A percentile compares a stretch with the other conserved stretches of the same genome.
These are phyloP conservation scores for Lophius americanus DNA, from an alignment of 2,797 vertebrate species.

Conservation along the genomic window DNA sequence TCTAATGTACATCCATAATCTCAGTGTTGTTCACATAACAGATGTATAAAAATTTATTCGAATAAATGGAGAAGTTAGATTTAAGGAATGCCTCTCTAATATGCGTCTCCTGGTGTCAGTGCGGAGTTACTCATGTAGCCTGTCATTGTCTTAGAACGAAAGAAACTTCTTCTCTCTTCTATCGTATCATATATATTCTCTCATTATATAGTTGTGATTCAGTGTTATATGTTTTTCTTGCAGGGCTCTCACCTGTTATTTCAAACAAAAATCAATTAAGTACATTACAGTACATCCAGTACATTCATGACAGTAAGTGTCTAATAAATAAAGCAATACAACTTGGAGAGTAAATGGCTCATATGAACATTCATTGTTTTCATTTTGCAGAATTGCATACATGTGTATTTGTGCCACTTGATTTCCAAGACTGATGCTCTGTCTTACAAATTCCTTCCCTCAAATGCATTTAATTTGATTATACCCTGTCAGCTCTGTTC, in stretches of 20 bases:
- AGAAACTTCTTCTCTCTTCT: not conserved
- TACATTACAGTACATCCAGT: constrained; percentile 3
- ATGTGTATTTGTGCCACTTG: not conserved
- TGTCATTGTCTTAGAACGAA: not conserved
- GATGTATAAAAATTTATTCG: not conserved
- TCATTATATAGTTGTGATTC: constrained; percentile 5
- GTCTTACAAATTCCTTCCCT: not conserved
- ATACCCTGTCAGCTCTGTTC: not conserved
- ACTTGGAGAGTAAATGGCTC: not conserved
- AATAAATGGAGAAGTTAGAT: not conserved
- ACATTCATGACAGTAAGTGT: not conserved
- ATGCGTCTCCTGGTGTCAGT: not conserved
- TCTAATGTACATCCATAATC: constrained; percentile 1
- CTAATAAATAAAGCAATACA: constrained; percentile 13
- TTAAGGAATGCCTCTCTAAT: not conserved
- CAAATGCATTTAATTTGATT: constrained; percentile 6
- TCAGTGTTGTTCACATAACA: not conserved
- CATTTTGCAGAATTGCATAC: not conserved
- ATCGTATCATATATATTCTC: no score
- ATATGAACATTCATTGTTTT: constrained; percentile 8
- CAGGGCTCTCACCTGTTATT: constrained; percentile 1
- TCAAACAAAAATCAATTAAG: not conserved
- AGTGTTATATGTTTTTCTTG: constrained; percentile 10
- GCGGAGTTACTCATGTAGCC: not conserved
- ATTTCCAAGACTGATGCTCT: constrained; percentile 9